Evolutionary conservation across 2,888 invertebrate species (phyloP).

Genomic region (Gerosis bhagava): DNA sequence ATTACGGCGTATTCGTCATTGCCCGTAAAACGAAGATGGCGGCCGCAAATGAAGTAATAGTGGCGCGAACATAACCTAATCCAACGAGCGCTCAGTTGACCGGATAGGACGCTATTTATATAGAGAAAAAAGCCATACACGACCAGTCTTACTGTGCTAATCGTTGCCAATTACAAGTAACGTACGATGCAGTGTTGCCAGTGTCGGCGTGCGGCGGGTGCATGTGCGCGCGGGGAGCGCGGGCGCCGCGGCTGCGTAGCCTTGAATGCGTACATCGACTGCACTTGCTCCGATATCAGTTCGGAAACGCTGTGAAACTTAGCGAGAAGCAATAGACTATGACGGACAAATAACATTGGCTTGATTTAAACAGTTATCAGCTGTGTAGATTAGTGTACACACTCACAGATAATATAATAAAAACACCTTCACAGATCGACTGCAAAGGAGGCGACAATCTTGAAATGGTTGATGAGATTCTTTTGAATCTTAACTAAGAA

Average conservation of each 20-base stretch:
- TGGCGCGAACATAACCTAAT: conserved; percentile 43
- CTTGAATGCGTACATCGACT: conserved; percentile 78
- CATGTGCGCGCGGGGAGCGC: conserved; percentile 38
- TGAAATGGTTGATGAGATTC: too few species aligned
- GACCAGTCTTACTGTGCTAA: conserved; percentile 77
- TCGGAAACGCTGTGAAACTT: conserved; percentile 48
- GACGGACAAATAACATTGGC: conserved; percentile 21
- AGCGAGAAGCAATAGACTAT: conserved; percentile 19
- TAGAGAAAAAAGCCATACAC: conserved; percentile 48
- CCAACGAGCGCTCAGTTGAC: conserved; percentile 42
- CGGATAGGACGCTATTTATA: conserved; percentile 43
- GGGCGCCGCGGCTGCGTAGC: conserved; percentile 46
- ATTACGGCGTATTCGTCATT: conserved; percentile 22
- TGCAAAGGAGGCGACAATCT: too few species aligned
- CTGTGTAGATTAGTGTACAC: too few species aligned
- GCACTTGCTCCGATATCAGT: conserved; percentile 54
- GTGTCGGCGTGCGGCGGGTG: conserved; percentile 37
- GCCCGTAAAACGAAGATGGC: conserved; percentile 20
- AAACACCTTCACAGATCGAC: too few species aligned
- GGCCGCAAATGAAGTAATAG: conserved; percentile 23
- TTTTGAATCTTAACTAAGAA: too few species aligned
- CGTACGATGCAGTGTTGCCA: conserved; percentile 17
- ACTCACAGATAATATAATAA: too few species aligned
- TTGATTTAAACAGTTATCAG: conserved; percentile 13
- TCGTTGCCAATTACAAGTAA: conserved; percentile 69